Evolutionary conservation across 2,113 vertebrate genomes (phyloP).

Genomic region (Oryzias curvinotus): DNA sequence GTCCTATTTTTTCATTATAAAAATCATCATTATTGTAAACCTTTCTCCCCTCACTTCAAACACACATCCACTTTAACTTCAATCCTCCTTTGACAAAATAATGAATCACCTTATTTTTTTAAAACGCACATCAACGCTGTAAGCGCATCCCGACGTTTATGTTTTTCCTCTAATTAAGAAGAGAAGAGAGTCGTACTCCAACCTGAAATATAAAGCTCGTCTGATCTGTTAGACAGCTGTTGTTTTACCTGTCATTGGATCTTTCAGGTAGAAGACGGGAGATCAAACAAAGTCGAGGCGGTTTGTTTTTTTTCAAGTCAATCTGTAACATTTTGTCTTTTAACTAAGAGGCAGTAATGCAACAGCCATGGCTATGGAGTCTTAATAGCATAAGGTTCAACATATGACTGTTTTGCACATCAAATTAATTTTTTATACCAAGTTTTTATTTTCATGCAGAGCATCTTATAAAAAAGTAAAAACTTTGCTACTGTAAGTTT

Average conservation of each 20-base stretch:
- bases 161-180: constrained; percentile 54
- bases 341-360: background rate
- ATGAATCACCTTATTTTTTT: constrained; percentile 43
- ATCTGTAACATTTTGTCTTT: background rate
- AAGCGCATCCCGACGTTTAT: constrained; percentile 32
- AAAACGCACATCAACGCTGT: constrained; percentile 7
- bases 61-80: constrained; percentile 16
- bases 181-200: constrained; percentile 27
- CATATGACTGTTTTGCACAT: background rate
- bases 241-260: background rate
- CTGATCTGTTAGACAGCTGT: constrained; percentile 19
- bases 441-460: too few species aligned
- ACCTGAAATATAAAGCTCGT: constrained; percentile 10
- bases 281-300: background rate
- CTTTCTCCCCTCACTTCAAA: background rate
- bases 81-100: constrained; percentile 37
- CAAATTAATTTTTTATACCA: background rate
- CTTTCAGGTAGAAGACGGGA: background rate
- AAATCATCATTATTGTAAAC: constrained; percentile 41
- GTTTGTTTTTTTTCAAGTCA: background rate
- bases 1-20: too few species aligned
- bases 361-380: background rate
- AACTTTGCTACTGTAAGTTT: too few species aligned
- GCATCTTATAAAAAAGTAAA: too few species aligned
- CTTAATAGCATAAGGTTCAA: background rate